Evolutionary conservation across 2,888 invertebrate genomes (phyloP).

Genomic region (Heliconius sara): DNA sequence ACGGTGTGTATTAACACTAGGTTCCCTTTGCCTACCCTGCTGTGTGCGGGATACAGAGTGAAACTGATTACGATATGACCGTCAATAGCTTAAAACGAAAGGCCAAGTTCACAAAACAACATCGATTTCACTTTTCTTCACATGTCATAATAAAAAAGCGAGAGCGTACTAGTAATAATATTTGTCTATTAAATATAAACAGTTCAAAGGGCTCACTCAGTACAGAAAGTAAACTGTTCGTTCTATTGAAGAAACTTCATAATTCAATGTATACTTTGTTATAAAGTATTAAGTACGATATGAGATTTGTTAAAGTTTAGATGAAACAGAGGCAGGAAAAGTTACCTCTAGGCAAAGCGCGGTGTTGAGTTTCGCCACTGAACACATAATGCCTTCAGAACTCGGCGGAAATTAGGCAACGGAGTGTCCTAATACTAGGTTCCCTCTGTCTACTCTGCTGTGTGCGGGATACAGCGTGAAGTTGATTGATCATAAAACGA

Average conservation of each 20-base stretch:
- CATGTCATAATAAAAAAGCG: slow-evolving; percentile 54
- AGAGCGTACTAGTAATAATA: slow-evolving; percentile 53
- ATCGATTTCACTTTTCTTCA: slow-evolving; percentile 53
- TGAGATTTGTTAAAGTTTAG: slow-evolving; percentile 21
- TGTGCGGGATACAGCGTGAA: too few relatives aligned
- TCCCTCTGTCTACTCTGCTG: too few relatives aligned
- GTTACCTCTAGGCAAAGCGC: slow-evolving; percentile 16
- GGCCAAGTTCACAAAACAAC: slow-evolving; percentile 49
- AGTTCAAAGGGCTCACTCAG: slow-evolving; percentile 42
- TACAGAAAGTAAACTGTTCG: slow-evolving; percentile 44
- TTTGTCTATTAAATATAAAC: slow-evolving; percentile 51
- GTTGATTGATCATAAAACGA: too few relatives aligned
- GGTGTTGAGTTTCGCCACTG: too few relatives aligned
- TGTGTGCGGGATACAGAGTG: too few relatives aligned
- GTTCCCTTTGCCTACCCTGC: too few relatives aligned
- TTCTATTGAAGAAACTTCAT: slow-evolving; percentile 42
- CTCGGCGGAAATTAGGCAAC: too few relatives aligned
- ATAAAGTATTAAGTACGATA: slow-evolving; percentile 33
- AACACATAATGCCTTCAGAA: too few relatives aligned
- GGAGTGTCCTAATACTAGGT: too few relatives aligned
- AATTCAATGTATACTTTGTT: slow-evolving; percentile 35
- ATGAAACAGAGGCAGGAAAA: slow-evolving; percentile 29
- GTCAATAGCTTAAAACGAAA: slow-evolving; percentile 43
- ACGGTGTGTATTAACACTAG: too few relatives aligned
- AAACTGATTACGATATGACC: slow-evolving; percentile 18